A percentile compares a stretch with the other conserved stretches of the same genome.
Evolutionary conservation across 2,113 vertebrate species (phyloP).

Genomic region (Phycodurus eques): DNA sequence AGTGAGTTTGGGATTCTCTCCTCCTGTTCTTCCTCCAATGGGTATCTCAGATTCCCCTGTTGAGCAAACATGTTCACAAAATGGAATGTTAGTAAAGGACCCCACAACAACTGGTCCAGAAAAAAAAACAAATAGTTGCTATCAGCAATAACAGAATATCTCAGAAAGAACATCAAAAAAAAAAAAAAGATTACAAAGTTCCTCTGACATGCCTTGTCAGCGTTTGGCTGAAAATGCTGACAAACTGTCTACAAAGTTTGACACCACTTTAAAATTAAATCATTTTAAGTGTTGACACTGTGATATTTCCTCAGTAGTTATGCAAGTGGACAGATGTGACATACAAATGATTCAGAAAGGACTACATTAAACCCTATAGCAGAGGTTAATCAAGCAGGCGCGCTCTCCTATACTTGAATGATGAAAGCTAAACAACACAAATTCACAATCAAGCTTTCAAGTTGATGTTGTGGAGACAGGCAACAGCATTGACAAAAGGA

Average conservation of each 20-base stretch:
- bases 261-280: neutral
- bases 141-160: constrained; percentile 1
- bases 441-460: constrained; percentile 83
- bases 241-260: constrained; percentile 4
- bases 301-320: constrained; percentile 48
- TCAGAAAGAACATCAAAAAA: neutral
- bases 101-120: constrained; percentile 5
- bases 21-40: constrained; percentile 81
- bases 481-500: constrained; percentile 99
- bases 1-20: constrained; percentile 71
- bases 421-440: constrained; percentile 59
- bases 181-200: constrained; percentile 25
- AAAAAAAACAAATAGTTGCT: constrained; percentile 41
- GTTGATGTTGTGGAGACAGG: constrained; percentile 80
- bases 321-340: constrained; percentile 18
- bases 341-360: constrained; percentile 7
- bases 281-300: constrained; percentile 26
- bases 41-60: constrained; percentile 78
- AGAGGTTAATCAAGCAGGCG: constrained; percentile 53
- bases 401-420: neutral
- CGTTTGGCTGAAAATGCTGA: constrained; percentile 16
- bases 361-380: constrained; percentile 31
- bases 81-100: constrained; percentile 61
- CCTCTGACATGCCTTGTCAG: constrained; percentile 9
- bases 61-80: constrained; percentile 70